Evolutionary conservation across 2,797 vertebrate genomes (phyloP).

Genomic region (Gadopsis marmoratus): DNA sequence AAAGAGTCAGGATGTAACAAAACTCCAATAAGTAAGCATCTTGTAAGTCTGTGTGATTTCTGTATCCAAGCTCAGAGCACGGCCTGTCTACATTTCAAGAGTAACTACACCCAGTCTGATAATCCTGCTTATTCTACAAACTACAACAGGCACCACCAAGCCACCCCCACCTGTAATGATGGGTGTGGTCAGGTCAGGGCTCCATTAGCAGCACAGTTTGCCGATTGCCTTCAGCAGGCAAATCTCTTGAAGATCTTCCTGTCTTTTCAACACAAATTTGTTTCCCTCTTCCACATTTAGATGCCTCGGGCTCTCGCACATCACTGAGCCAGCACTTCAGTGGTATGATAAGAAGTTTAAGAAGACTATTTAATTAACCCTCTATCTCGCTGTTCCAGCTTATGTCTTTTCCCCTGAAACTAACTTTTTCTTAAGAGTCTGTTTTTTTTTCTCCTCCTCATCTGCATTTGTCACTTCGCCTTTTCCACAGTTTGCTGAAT

Average conservation of each 20-base stretch:
- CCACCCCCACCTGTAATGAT: background rate
- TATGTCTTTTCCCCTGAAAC: conserved; percentile 12
- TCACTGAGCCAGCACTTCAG: conserved; percentile 33
- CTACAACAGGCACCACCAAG: background rate
- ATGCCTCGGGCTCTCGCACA: conserved; percentile 10
- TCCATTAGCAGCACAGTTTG: conserved; percentile 2
- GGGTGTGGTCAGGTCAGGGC: too few species aligned
- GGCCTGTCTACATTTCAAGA: too few species aligned
- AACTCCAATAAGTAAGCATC: too few species aligned
- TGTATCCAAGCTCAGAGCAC: too few species aligned
- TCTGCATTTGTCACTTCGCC: background rate
- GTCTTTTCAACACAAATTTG: conserved; percentile 35
- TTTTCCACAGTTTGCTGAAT: background rate
- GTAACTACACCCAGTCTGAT: too few species aligned
- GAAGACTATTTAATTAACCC: conserved; percentile 24
- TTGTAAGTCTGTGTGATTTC: too few species aligned
- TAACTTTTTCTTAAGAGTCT: background rate
- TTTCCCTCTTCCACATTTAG: conserved; percentile 22
- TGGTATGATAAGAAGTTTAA: conserved; percentile 34
- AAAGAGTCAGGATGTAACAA: too few species aligned
- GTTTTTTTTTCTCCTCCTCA: background rate
- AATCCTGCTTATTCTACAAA: too few species aligned
- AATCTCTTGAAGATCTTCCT: conserved; percentile 25
- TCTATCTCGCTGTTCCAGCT: background rate
- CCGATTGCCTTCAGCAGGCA: conserved; percentile 30